Conservation (phyloP, 1,140 invertebrate genomes). For the Lysiphlebus fabarum region DNA sequence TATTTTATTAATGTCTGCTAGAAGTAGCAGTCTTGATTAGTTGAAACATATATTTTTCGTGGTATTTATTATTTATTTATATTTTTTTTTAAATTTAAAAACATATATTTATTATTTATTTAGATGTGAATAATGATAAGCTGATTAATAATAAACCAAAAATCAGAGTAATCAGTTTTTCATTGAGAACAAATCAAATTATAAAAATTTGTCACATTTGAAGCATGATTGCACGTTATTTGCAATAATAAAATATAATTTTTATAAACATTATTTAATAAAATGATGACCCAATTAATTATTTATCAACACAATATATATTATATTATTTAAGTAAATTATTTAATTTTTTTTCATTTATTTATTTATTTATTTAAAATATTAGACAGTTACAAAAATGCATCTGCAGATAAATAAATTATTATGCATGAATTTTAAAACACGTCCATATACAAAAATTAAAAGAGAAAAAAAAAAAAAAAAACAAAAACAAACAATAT, state of each 20-base stretch:
- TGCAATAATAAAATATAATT: no score
- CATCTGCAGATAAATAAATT: slow-evolving; percentile 12
- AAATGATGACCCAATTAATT: no score
- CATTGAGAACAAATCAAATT: no score
- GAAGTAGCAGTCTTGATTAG: slow-evolving; percentile 30
- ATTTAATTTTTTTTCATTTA: no score
- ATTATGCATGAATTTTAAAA: slow-evolving; percentile 27
- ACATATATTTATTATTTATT: no score
- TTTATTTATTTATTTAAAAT: no score
- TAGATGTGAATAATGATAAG: no score
- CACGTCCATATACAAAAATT: slow-evolving; percentile 38
- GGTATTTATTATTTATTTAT: slow-evolving; percentile 6
- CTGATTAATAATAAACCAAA: no score
- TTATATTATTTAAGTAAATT: slow-evolving; percentile 13
- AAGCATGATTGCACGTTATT: no score
- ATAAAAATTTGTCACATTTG: no score
- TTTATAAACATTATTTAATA: slow-evolving; percentile 7
- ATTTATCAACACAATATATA: not conserved
- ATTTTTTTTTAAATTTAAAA: no score
- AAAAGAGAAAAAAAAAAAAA: slow-evolving; percentile 31
- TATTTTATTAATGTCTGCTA: slow-evolving; percentile 42
- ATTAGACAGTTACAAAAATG: slow-evolving; percentile 13
- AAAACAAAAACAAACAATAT: slow-evolving; percentile 21
- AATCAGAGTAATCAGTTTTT: no score
- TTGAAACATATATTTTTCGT: slow-evolving; percentile 2